Evolutionary conservation across 2,113 vertebrate species (phyloP).

Genomic region (Lampris megalopsis): DNA sequence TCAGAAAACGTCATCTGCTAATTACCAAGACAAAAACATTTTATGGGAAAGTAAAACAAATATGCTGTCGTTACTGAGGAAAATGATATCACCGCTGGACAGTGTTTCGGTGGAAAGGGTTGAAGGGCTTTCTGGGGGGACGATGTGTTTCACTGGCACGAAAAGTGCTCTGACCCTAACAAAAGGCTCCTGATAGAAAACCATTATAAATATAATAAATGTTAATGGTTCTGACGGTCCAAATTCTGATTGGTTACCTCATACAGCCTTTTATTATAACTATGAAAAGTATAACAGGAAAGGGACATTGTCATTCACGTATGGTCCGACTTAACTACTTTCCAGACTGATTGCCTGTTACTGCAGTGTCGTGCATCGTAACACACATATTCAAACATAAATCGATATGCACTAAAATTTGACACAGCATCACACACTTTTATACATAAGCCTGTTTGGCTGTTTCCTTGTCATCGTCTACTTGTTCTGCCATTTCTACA

Average conservation of each 20-base stretch:
- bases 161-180: slow-evolving; percentile 1
- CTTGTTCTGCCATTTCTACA: slow-evolving; percentile 1
- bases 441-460: neutral
- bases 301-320: slow-evolving; percentile 16
- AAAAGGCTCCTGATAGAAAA: slow-evolving; percentile 33
- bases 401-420: neutral
- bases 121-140: neutral
- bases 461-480: too few relatives aligned
- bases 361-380: neutral
- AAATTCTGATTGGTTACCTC: slow-evolving; percentile 54
- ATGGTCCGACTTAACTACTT: slow-evolving; percentile 1
- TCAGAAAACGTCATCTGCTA: neutral
- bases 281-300: slow-evolving; percentile 17
- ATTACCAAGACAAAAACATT: neutral
- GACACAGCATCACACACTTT: neutral
- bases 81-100: neutral
- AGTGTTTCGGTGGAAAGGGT: slow-evolving; percentile 6
- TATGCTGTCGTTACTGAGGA: neutral
- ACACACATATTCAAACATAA: neutral
- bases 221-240: slow-evolving; percentile 51
- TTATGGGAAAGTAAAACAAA: neutral
- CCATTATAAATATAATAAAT: slow-evolving; percentile 47
- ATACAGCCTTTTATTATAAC: slow-evolving; percentile 44
- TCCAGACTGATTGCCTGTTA: slow-evolving; percentile 5
- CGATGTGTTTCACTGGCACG: neutral